phyloP scores from a whole-genome alignment of 2,888 invertebrate genomes.

The Callosobruchus maculatus region DNA sequence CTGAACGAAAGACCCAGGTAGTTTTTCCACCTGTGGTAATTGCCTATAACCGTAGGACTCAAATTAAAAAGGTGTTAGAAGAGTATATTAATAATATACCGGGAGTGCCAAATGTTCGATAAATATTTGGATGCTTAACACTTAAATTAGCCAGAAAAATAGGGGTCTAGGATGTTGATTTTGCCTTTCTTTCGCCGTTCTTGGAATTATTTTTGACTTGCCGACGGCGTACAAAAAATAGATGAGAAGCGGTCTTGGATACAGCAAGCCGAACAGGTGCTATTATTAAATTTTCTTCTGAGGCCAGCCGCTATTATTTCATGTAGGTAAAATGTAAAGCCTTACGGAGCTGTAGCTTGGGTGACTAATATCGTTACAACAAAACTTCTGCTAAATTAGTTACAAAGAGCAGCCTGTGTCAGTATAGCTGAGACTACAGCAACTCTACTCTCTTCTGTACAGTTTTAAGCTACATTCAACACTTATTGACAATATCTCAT shows the following conservation, averaged over 20 bases:
- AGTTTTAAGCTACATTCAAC: too few relatives aligned
- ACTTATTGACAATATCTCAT: too few relatives aligned
- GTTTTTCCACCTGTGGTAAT: constrained; percentile 31
- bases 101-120: constrained; percentile 31
- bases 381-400: too few relatives aligned
- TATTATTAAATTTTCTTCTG: background rate
- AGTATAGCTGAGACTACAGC: too few relatives aligned
- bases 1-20: constrained; percentile 26
- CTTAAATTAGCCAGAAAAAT: constrained; percentile 15
- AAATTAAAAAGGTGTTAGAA: constrained; percentile 35
- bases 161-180: constrained; percentile 14
- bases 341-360: too few relatives aligned
- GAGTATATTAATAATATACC: constrained; percentile 30
- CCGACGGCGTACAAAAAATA: background rate
- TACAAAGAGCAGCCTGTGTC: too few relatives aligned
- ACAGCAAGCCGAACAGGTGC: background rate
- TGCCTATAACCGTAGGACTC: constrained; percentile 26
- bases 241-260: background rate
- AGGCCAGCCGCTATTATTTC: background rate
- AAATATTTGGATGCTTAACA: constrained; percentile 32
- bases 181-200: constrained; percentile 10
- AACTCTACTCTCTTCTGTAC: too few relatives aligned
- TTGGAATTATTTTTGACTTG: constrained; percentile 22
- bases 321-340: background rate
- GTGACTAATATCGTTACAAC: too few relatives aligned